Conservation (phyloP, 2,113 vertebrate species). For the Porphyrio hochstetteri region DNA sequence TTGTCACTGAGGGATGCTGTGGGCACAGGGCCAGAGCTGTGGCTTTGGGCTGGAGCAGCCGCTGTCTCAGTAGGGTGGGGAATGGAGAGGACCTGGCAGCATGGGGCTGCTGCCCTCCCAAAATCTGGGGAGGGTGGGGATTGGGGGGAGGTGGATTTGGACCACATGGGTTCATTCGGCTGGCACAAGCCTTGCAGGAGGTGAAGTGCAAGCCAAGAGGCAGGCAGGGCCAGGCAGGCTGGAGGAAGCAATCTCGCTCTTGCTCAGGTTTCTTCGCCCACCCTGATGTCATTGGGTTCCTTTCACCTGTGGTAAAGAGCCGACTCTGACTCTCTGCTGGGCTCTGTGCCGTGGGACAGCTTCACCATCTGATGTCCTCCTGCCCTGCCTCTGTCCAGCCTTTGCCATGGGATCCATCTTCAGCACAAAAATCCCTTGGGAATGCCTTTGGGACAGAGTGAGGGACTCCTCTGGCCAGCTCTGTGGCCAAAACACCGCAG, state of each 20-base stretch:
- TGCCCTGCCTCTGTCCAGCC: background rate
- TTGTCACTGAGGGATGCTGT: fast-evolving
- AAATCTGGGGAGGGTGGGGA: no score
- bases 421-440: background rate
- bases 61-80: background rate
- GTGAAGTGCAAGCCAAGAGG: background rate
- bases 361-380: fast-evolving
- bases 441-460: background rate
- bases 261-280: background rate
- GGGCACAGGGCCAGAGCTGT: background rate
- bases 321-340: fast-evolving
- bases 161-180: fast-evolving
- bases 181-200: background rate
- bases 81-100: fast-evolving
- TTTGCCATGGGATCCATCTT: fast-evolving
- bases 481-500: fast-evolving
- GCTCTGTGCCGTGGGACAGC: fast-evolving
- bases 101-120: background rate
- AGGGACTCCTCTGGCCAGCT: fast-evolving
- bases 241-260: background rate
- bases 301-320: background rate
- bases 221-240: fast-evolving
- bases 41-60: background rate
- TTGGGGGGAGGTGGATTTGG: background rate
- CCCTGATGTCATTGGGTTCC: background rate